These are phyloP conservation scores for Xiphophorus couchianus DNA, from an alignment of 2,113 vertebrate genomes.

Conservation along the genomic window DNA sequence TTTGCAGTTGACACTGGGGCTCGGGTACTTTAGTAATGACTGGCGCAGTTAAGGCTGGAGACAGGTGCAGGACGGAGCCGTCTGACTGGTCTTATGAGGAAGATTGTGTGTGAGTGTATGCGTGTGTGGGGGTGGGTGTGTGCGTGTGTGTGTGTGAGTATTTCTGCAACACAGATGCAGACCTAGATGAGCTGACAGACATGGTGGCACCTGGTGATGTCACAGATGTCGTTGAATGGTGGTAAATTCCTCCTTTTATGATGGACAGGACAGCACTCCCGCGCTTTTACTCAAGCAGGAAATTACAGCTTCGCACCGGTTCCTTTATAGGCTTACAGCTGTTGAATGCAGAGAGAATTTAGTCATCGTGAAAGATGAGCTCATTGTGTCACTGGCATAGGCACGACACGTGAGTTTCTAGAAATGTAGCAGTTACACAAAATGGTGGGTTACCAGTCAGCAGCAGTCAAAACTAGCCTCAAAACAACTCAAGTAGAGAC, in stretches of 20 bases:
- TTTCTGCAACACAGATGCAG: conserved; percentile 21
- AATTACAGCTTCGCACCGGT: background rate
- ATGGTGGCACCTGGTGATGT: conserved; percentile 73
- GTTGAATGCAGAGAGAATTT: background rate
- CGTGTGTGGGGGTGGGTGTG: conserved; percentile 8
- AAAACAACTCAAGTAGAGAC: background rate
- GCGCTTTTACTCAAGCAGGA: conserved; percentile 30
- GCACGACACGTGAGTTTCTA: background rate
- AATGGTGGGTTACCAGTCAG: background rate
- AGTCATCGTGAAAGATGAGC: background rate
- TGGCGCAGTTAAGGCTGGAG: conserved; percentile 71
- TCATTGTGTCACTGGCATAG: background rate
- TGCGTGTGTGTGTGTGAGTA: conserved; percentile 29
- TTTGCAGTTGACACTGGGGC: conserved; percentile 75
- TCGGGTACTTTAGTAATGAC: conserved; percentile 74
- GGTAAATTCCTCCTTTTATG: conserved; percentile 56
- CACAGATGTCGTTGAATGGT: conserved; percentile 55
- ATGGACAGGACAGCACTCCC: conserved; percentile 43
- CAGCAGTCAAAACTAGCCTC: background rate
- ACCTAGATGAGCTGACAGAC: conserved; percentile 61
- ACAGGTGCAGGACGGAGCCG: conserved; percentile 74
- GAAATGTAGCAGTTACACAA: background rate
- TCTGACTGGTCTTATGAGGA: conserved; percentile 60
- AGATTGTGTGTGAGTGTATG: conserved; percentile 21
- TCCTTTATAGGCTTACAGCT: background rate